phyloP scores from a whole-genome alignment of 2,888 invertebrate species.

The Sminthurinus aureus region DNA sequence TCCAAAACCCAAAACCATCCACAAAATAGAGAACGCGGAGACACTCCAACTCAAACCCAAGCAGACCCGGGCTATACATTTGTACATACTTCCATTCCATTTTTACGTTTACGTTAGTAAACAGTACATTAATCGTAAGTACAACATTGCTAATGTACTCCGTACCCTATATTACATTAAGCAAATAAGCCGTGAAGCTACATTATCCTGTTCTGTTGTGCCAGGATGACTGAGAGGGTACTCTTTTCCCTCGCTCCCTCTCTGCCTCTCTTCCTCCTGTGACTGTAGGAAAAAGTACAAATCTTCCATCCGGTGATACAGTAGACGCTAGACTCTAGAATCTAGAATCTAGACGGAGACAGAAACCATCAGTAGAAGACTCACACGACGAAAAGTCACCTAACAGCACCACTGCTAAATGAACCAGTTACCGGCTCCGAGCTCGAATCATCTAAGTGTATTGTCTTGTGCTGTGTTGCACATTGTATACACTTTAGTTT shows the following conservation, averaged over 20 bases:
- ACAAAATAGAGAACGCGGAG: neutral
- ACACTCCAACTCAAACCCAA: too few species aligned
- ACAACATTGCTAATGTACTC: constrained; percentile 34
- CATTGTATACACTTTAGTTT: neutral
- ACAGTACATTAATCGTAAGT: constrained; percentile 35
- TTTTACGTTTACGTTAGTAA: neutral
- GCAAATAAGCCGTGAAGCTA: constrained; percentile 39
- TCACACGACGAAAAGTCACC: constrained; percentile 17
- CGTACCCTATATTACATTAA: constrained; percentile 30
- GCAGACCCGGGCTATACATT: constrained; percentile 1
- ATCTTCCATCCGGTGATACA: neutral
- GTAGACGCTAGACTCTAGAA: too few species aligned
- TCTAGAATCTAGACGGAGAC: too few species aligned
- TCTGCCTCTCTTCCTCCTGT: neutral
- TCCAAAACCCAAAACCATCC: neutral
- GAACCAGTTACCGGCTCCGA: neutral
- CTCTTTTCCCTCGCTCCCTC: neutral
- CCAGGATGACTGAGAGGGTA: too few species aligned
- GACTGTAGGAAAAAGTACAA: neutral
- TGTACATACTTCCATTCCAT: too few species aligned
- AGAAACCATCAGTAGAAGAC: too few species aligned
- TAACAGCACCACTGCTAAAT: neutral
- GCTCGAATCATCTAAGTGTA: too few species aligned
- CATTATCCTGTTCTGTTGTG: constrained; percentile 9
- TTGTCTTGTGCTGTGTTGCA: neutral